Percentiles rank a stretch among this genome's conserved stretches.
Conservation (phyloP, 2,113 vertebrate genomes). For the Suricata suricatta region DNA sequence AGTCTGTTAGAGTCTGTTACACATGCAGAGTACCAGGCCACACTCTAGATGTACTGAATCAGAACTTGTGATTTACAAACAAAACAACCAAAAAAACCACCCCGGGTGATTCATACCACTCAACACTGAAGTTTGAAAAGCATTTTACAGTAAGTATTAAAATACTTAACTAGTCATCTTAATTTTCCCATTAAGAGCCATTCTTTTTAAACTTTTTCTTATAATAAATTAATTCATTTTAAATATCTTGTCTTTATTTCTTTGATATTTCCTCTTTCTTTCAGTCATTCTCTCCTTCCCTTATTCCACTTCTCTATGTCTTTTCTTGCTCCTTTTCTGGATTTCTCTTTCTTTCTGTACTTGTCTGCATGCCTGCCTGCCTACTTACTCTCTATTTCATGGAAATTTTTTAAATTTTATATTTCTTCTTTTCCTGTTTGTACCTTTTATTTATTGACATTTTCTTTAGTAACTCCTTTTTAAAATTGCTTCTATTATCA, state of each 20-base stretch:
- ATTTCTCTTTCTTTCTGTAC: background rate
- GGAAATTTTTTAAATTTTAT: background rate
- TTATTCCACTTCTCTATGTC: background rate
- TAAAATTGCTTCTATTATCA: background rate
- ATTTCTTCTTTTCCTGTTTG: background rate
- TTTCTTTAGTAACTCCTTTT: background rate
- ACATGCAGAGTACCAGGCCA: background rate
- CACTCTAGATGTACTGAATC: background rate
- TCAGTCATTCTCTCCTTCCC: background rate
- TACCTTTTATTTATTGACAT: background rate
- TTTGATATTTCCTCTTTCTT: background rate
- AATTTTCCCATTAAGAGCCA: background rate
- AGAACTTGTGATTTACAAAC: background rate
- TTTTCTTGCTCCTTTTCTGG: background rate
- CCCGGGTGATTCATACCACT: background rate
- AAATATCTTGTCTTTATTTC: background rate
- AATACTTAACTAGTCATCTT: constrained; percentile 26
- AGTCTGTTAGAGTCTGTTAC: background rate
- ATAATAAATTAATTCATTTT: background rate
- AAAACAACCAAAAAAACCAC: background rate
- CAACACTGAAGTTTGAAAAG: constrained; percentile 18
- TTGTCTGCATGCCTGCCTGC: background rate
- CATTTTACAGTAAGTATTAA: background rate
- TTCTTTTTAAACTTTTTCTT: background rate
- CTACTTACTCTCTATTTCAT: background rate